These are phyloP conservation scores for Dallia pectoralis DNA, from an alignment of 2,797 vertebrate genomes.

Conservation along the genomic window DNA sequence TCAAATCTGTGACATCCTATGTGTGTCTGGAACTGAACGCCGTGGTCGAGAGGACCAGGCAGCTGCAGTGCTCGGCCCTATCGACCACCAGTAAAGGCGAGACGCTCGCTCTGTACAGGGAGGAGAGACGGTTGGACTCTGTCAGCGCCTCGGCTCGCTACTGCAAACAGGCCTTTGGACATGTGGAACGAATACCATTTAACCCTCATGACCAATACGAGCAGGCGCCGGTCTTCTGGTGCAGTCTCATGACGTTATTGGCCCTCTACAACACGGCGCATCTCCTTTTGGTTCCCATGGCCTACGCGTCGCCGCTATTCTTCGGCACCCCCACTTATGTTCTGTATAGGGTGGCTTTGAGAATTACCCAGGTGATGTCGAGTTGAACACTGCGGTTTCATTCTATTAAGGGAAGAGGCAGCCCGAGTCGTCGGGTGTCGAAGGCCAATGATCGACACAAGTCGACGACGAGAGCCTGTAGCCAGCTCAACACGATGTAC, in stretches of 20 bases:
- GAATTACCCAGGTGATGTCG: not conserved
- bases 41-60: not conserved
- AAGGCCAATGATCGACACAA: not conserved
- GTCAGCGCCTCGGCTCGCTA: not conserved
- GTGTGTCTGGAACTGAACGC: conserved; percentile 1
- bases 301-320: not conserved
- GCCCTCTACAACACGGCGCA: too few species aligned
- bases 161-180: not conserved
- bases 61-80: not conserved
- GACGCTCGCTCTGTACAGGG: not conserved
- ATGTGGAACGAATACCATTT: not conserved
- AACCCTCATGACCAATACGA: not conserved
- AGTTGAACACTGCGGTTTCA: not conserved
- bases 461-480: not conserved
- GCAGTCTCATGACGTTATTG: too few species aligned
- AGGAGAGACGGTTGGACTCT: not conserved
- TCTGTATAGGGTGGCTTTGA: not conserved
- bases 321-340: not conserved
- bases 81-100: not conserved
- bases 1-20: not conserved
- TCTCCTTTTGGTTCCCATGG: too few species aligned
- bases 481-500: not conserved
- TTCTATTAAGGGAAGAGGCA: not conserved
- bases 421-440: not conserved
- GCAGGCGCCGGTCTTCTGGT: too few species aligned